Conservation (phyloP, 2,888 invertebrate species). For the Pedicia rivosa region DNA sequence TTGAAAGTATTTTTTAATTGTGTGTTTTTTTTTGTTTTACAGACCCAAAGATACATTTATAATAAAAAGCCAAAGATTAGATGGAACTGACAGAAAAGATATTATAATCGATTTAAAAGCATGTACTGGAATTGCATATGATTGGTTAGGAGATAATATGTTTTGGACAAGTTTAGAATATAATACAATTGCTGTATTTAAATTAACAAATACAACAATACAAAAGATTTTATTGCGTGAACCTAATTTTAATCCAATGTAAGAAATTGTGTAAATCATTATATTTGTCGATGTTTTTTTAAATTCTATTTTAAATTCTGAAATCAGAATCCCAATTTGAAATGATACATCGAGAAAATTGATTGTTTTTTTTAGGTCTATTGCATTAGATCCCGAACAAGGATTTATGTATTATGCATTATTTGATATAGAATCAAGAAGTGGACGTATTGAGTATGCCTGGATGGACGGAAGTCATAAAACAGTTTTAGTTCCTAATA, state of each 20-base stretch:
- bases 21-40: constrained; percentile 6
- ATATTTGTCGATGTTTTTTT: background rate
- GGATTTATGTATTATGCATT: constrained; percentile 67
- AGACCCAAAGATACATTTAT: constrained; percentile 30
- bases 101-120: constrained; percentile 34
- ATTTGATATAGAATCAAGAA: constrained; percentile 36
- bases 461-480: constrained; percentile 58
- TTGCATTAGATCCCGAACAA: constrained; percentile 48
- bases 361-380: constrained; percentile 31
- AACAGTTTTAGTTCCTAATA: constrained; percentile 38
- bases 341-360: background rate
- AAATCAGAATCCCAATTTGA: background rate
- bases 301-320: background rate
- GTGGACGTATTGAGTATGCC: constrained; percentile 48
- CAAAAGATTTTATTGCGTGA: constrained; percentile 35
- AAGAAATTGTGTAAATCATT: constrained; percentile 21
- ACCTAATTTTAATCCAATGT: constrained; percentile 36
- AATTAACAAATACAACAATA: constrained; percentile 38
- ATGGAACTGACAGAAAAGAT: constrained; percentile 39
- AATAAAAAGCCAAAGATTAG: constrained; percentile 46
- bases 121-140: constrained; percentile 59
- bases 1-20: constrained; percentile 10
- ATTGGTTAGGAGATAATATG: constrained; percentile 67
- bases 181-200: constrained; percentile 50
- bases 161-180: constrained; percentile 58